phyloP scores from a whole-genome alignment of 2,888 invertebrate species.

The Meandrusa payeni region DNA sequence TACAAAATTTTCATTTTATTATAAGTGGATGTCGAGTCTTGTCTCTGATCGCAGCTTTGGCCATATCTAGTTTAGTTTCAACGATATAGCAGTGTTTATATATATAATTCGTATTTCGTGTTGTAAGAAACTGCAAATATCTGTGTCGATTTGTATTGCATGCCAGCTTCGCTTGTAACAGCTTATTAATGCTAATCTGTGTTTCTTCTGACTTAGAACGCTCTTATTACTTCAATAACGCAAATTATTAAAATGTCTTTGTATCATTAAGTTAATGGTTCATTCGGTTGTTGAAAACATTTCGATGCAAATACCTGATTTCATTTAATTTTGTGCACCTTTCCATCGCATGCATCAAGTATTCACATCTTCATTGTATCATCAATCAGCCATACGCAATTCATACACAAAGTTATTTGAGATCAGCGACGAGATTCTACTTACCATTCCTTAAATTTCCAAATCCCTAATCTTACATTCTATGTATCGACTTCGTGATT shows the following conservation, averaged over 20 bases:
- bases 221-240: slow-evolving; percentile 16
- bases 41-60: slow-evolving; percentile 61
- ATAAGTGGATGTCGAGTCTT: slow-evolving; percentile 53
- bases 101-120: slow-evolving; percentile 38
- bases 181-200: slow-evolving; percentile 28
- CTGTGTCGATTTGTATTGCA: slow-evolving; percentile 35
- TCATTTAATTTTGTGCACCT: slow-evolving; percentile 76
- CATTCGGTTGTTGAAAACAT: background rate
- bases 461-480: slow-evolving; percentile 35
- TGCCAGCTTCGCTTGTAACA: slow-evolving; percentile 35
- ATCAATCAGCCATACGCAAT: slow-evolving; percentile 20
- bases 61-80: slow-evolving; percentile 4
- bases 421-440: slow-evolving; percentile 79
- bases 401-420: slow-evolving; percentile 67
- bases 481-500: slow-evolving; percentile 51
- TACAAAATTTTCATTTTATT: slow-evolving; percentile 72
- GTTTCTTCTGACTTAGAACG: slow-evolving; percentile 24
- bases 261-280: slow-evolving; percentile 44
- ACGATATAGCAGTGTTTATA: background rate
- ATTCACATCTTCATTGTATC: slow-evolving; percentile 32
- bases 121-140: slow-evolving; percentile 9
- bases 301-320: slow-evolving; percentile 48
- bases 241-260: slow-evolving; percentile 36
- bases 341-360: slow-evolving; percentile 42
- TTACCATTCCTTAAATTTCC: slow-evolving; percentile 34